A percentile compares a stretch with the other conserved stretches of the same genome.
These are phyloP conservation scores for Acrobasis suavella DNA, from an alignment of 2,888 invertebrate genomes.

Conservation along the genomic window DNA sequence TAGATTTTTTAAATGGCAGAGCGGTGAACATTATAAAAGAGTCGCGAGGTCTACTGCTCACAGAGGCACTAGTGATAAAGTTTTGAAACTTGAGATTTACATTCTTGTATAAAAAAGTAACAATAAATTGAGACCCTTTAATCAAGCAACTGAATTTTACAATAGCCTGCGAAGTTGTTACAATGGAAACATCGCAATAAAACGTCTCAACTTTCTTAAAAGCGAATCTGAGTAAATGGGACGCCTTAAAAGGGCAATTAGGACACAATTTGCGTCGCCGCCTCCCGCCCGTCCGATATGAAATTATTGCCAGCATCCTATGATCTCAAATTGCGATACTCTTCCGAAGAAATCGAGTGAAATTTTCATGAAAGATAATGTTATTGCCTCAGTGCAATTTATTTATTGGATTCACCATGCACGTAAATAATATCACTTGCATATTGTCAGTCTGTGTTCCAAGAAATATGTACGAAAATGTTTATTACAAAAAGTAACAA, in stretches of 20 bases:
- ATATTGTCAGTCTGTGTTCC: not conserved
- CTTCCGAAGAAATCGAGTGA: constrained; percentile 48
- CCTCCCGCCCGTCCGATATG: constrained; percentile 52
- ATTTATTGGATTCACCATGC: constrained; percentile 16
- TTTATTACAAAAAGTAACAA: too few species aligned
- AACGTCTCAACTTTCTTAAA: constrained; percentile 52
- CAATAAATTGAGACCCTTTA: not conserved
- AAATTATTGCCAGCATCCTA: constrained; percentile 64
- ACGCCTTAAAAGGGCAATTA: constrained; percentile 79
- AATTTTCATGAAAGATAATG: constrained; percentile 36
- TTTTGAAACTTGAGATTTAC: too few species aligned
- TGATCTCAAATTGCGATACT: constrained; percentile 49
- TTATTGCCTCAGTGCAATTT: constrained; percentile 39
- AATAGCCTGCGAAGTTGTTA: not conserved
- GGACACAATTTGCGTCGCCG: constrained; percentile 67
- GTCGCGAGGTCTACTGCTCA: too few species aligned
- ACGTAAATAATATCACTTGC: too few species aligned
- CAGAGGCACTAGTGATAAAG: too few species aligned
- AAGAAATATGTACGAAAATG: too few species aligned
- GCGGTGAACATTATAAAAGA: too few species aligned
- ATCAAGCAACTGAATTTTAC: not conserved
- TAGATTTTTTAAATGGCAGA: too few species aligned
- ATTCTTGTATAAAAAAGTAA: not conserved
- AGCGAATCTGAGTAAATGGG: constrained; percentile 60
- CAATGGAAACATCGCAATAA: constrained; percentile 22